Evolutionary conservation across 1,140 invertebrate genomes (phyloP), one percentile per base, ranked within the genome.

Genomic region (Bombus soroeensis): DNA sequence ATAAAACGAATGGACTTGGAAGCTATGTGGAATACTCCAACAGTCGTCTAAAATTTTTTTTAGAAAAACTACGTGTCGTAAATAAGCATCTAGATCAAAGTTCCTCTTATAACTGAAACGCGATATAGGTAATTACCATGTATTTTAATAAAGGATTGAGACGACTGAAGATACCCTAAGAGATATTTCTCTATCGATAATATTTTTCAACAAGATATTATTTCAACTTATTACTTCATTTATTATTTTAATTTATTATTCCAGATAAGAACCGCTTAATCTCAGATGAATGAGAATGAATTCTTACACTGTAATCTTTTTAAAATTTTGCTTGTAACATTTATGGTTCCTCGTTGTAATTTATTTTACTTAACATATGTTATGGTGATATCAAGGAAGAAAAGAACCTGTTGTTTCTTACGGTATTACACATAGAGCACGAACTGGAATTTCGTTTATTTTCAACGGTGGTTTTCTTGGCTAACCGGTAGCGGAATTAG

Each of bases 401-500:
- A 39, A 39, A 3, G 37, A 68, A 34, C 22, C 13, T 32, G 43
- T 41, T 64, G 43, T 53, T 13, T 34, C 73, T 41, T 25, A 22
- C 3, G 66, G 74, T 74, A 62, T 85, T 57, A 66, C 66, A 41
- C 13, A 12, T 34, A 4, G 32, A 28, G 6, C 53, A 57, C 6
- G 18, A 22, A 53, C 47, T 22, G 1, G 8, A 9, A 25, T n/a
- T 53, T 47, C 5, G 68, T 59, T 62, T 59, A 73, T 66, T 89
- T 89, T 81, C 32, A 15, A 28, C 28, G 28, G 18, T 28, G 57
- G 8, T 79, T 57, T 64, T 37, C 59, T 25, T 28, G 41, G 53
- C 47, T 71, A 85, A 71, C 74, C 70, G 53, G 25, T 53, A 74
- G 39, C 59, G 59, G 70, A 82, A 86, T 34, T 22, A 64, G 8